Evolutionary conservation across 2,113 vertebrate genomes (phyloP).

Genomic region (Neolamprologus toae): DNA sequence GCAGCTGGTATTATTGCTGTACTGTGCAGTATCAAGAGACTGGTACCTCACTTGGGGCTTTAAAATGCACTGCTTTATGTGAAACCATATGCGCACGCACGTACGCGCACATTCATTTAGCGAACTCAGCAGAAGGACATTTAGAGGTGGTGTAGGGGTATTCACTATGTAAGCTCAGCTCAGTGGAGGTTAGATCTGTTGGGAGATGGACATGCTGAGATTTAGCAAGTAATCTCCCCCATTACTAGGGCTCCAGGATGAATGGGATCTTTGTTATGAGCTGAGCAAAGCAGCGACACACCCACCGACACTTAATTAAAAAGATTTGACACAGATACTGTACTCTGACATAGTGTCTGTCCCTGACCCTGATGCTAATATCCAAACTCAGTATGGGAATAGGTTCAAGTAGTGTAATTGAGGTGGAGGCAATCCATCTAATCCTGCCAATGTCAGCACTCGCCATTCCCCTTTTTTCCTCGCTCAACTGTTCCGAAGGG

Average conservation of each 20-base stretch:
- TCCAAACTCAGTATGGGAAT: not conserved
- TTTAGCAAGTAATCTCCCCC: slow-evolving; percentile 47
- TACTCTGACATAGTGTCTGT: slow-evolving; percentile 4
- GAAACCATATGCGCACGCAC: slow-evolving; percentile 20
- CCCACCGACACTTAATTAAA: slow-evolving; percentile 46
- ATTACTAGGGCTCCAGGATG: slow-evolving; percentile 12
- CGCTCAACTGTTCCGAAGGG: not conserved
- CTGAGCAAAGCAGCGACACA: not conserved
- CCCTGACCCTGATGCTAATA: slow-evolving; percentile 25
- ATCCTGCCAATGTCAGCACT: slow-evolving; percentile 35
- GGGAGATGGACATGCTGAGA: slow-evolving; percentile 49
- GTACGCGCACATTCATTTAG: slow-evolving; percentile 13
- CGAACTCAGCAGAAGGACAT: slow-evolving; percentile 52
- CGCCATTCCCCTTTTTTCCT: not conserved
- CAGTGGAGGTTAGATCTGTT: slow-evolving; percentile 30
- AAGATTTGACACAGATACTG: slow-evolving; percentile 41
- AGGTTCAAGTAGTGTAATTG: slow-evolving; percentile 30
- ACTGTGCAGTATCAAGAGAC: slow-evolving; percentile 27
- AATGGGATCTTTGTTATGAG: slow-evolving; percentile 48
- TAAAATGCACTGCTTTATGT: slow-evolving; percentile 8
- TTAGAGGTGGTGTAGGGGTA: slow-evolving; percentile 39
- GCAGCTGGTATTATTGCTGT: slow-evolving; percentile 44
- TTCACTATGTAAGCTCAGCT: slow-evolving; percentile 16
- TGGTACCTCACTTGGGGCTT: slow-evolving; percentile 27
- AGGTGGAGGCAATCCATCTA: slow-evolving; percentile 27